phyloP scores from a whole-genome alignment of 2,888 invertebrate species.

The Elysia crispata region DNA sequence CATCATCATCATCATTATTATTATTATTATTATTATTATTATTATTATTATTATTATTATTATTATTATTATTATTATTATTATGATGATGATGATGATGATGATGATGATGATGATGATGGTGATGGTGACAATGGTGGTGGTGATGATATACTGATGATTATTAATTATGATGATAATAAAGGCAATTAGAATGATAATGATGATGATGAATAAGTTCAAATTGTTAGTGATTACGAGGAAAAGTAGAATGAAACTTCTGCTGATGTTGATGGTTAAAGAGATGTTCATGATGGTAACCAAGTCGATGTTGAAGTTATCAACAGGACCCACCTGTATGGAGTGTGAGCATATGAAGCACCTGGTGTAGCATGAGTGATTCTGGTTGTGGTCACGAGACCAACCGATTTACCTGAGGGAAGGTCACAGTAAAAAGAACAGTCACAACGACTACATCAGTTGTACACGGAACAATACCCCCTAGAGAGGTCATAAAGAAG shows the following conservation, averaged over 20 bases:
- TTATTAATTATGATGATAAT: conserved; percentile 3
- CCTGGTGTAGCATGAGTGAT: conserved; percentile 68
- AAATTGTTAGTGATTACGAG: conserved; percentile 10
- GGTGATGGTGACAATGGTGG: not conserved
- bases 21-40: not conserved
- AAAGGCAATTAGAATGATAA: conserved; percentile 18
- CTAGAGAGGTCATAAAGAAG: too few species aligned
- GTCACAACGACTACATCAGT: not conserved
- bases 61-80: not conserved
- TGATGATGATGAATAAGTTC: not conserved
- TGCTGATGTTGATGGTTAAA: conserved; percentile 18
- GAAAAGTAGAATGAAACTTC: not conserved
- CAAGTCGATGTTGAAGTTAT: not conserved
- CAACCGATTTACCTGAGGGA: conserved; percentile 62
- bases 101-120: conserved; percentile 3
- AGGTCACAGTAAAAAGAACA: not conserved
- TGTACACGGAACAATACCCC: too few species aligned
- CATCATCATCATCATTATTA: too few species aligned
- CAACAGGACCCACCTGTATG: conserved; percentile 49
- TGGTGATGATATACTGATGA: not conserved
- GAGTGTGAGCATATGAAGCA: conserved; percentile 60
- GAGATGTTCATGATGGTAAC: not conserved
- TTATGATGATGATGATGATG: conserved; percentile 9
- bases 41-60: not conserved
- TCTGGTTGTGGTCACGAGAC: conserved; percentile 65